Evolutionary conservation across 64 coral and sea anemone species (phyloP), one percentile per base, ranked within the genome.

Genomic region (Porites australiensis): DNA sequence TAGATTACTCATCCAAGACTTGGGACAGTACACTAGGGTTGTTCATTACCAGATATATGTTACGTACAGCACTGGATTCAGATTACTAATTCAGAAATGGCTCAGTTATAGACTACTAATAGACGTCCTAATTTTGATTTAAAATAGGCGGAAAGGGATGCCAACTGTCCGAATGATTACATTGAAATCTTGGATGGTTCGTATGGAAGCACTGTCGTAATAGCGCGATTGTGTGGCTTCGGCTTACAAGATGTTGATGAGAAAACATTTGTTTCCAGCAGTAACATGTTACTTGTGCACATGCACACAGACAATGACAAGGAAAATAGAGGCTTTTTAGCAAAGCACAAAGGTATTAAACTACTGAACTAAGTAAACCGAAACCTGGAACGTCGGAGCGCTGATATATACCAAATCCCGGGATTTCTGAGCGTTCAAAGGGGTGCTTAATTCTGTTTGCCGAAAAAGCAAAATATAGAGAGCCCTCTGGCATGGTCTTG

Each of bases 121-220:
- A 14, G 13, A 16, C 62, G 13, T 16, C 18, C 18, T 4, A 9
- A 55, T 53, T 57, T 23, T 55, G 6, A 4, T 55, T 23, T 45
- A 37, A 1, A 61, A 69, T 63, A 84, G 81, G 44, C 18, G 0
- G 81, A 84, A 37, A 37, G 37, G 61, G 12, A n/a, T 61, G 77
- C 20, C 2, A 84, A 68, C 47, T 84, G 81, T 11, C 81, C 81
- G 11, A 68, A 67, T 51, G 81, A 84, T 63, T 84, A 84, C 47
- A 60, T 84, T 11, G 62, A 49, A 46, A 19, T 84, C 13, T 4
- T 68, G 19, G 63, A 84, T n/a, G 62, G 61, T 49, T 68, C 81
- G 3, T 68, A 68, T 68, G 81, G 81, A 50, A 84, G 61, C 63
- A 84, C 62, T 4, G n/a, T 68, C 59, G 13, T n/a, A n/a, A 21